A percentile compares a stretch with the other conserved stretches of the same genome.
Conservation (phyloP, 2,113 vertebrate species). For the Oryzias javanicus region DNA sequence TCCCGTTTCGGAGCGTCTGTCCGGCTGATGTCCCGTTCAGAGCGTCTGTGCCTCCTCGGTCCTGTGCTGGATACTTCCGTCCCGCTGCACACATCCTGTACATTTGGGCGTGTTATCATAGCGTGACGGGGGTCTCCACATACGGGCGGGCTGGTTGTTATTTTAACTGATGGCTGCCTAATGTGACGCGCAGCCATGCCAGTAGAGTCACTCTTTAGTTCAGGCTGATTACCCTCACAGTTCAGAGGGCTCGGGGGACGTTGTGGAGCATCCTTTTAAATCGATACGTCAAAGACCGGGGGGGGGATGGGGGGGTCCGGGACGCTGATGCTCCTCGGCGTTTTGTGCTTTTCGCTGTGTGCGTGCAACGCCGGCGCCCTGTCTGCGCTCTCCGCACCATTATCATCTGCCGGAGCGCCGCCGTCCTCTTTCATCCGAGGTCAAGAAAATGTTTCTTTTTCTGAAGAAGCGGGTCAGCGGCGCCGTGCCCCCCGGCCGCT, state of each 20-base stretch:
- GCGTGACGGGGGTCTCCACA: conserved; percentile 59
- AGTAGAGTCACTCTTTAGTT: conserved; percentile 64
- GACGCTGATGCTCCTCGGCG: conserved; percentile 25
- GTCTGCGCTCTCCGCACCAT: conserved; percentile 25
- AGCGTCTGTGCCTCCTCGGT: not conserved
- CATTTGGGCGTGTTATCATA: conserved; percentile 39
- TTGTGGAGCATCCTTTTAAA: conserved; percentile 56
- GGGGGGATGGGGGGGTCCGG: conserved; percentile 14
- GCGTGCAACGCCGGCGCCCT: conserved; percentile 14
- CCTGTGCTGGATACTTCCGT: not conserved
- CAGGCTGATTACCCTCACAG: conserved; percentile 70
- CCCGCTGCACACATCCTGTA: conserved; percentile 28
- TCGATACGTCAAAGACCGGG: conserved; percentile 49
- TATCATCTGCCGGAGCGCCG: conserved; percentile 25
- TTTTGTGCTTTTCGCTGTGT: conserved; percentile 24
- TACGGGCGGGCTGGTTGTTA: conserved; percentile 73
- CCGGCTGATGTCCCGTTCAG: not conserved
- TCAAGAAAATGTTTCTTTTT: conserved; percentile 47
- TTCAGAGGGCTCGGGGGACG: conserved; percentile 55
- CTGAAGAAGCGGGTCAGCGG: conserved; percentile 68
- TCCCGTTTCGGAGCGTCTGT: no score
- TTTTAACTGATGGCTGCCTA: conserved; percentile 74
- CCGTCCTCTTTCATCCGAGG: conserved; percentile 42
- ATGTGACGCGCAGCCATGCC: conserved; percentile 61
- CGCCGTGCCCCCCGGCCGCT: conserved; percentile 58